Evolutionary conservation across 2,888 invertebrate species (phyloP), one percentile per base, ranked within the genome.

Genomic region (Thyatira batis): DNA sequence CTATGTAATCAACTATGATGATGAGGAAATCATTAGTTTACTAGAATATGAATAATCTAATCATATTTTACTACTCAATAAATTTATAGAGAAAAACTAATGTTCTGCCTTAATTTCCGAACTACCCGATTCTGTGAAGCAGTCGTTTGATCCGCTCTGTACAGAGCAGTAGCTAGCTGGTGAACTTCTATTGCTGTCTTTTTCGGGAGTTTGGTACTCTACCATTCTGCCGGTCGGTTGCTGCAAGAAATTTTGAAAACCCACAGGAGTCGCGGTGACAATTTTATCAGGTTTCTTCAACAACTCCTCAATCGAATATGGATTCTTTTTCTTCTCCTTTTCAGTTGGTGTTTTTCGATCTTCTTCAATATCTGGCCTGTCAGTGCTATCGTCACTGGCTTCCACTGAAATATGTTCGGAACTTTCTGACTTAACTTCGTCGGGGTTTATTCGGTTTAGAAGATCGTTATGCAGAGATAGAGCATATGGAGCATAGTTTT

Each of bases 301-400:
- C 8, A 97, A 82, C 74, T 97, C 97, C 69, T 97, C 97, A 76
- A 97, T 97, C 1, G 97, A 97, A 76, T 97, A 97, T 0, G 97
- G 97, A 78, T 96, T 97, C 60, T 95, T 94, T 80, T 96, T 95
- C 67, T 93, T 92, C 48, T 88, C 87, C 55, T 87, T 89, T 62
- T 93, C 93, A 27, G 79, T 63, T 20, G 68, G 71, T 0, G 79
- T 76, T 63, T 85, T 87, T 48, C 76, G 76, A 27, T 88, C 85
- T n/a, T 92, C 92, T 4, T 86, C 88, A 0, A 78, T 81, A n/a
- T 92, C 92, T 0, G 88, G 87, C 59, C 93, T 89, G 60, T 94
- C 94, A 2, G 93, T 81, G 52, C 94, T 94, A 62, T 94, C 94
- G 54, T 94, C 94, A 56, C 94, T 94, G 0, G 93, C 87, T 92